phyloP scores from a whole-genome alignment of 2,113 vertebrate genomes.

The Geococcyx californianus region DNA sequence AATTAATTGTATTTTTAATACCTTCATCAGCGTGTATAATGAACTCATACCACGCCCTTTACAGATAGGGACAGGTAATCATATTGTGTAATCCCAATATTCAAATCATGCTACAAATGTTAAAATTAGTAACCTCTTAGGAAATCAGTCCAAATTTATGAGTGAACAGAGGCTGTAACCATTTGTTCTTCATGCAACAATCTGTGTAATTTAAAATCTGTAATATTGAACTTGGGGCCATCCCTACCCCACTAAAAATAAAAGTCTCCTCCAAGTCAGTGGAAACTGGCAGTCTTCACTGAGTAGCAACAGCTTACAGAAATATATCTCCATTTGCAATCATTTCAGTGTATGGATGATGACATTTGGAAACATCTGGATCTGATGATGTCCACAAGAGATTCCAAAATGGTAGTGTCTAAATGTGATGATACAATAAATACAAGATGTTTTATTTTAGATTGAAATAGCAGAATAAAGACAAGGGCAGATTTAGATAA shows the following conservation, averaged over 20 bases:
- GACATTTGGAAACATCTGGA: conserved; percentile 78
- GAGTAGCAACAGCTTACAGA: conserved; percentile 61
- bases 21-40: not conserved
- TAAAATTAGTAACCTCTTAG: conserved; percentile 25
- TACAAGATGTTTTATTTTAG: conserved; percentile 66
- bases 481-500: conserved; percentile 48
- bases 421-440: conserved; percentile 71
- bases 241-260: conserved; percentile 47
- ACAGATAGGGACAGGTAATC: conserved; percentile 17
- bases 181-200: not conserved
- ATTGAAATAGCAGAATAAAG: conserved; percentile 53
- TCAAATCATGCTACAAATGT: not conserved
- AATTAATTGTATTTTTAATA: not conserved
- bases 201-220: conserved; percentile 22
- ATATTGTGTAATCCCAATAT: not conserved
- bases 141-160: conserved; percentile 19
- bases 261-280: conserved; percentile 47
- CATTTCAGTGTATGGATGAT: conserved; percentile 69
- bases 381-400: conserved; percentile 71
- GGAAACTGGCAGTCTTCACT: conserved; percentile 59
- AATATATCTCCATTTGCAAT: conserved; percentile 72
- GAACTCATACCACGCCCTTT: not conserved
- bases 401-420: conserved; percentile 77
- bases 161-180: not conserved
- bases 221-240: conserved; percentile 47